phyloP scores from a whole-genome alignment of 2,888 invertebrate genomes.

The Abscondita cerata region DNA sequence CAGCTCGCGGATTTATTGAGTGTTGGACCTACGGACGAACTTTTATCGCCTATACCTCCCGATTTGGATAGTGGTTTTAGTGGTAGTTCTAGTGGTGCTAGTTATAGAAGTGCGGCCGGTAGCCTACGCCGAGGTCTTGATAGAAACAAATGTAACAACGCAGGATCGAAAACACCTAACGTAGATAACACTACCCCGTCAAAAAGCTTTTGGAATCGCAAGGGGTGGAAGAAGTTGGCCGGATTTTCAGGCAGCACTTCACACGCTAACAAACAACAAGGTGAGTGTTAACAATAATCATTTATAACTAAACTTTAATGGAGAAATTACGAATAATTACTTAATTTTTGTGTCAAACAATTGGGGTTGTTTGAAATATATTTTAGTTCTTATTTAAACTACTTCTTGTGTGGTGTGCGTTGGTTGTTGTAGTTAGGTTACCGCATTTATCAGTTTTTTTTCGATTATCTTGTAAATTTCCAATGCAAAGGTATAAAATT shows the following conservation, averaged over 20 bases:
- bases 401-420: no score
- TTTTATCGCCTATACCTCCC: conserved; percentile 72
- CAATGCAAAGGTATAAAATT: no score
- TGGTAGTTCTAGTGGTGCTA: conserved; percentile 83
- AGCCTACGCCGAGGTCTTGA: conserved; percentile 63
- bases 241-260: conserved; percentile 76
- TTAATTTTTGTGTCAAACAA: no score
- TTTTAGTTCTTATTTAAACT: no score
- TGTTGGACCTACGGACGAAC: conserved; percentile 74
- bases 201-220: conserved; percentile 75
- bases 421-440: no score
- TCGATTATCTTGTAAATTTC: no score
- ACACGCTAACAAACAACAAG: conserved; percentile 68
- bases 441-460: no score
- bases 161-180: conserved; percentile 9
- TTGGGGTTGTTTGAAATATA: no score
- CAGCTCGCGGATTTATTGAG: conserved; percentile 71
- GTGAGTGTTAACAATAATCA: no score
- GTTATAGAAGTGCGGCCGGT: conserved; percentile 69
- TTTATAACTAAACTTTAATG: no score
- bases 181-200: conserved; percentile 39
- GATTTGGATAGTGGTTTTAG: conserved; percentile 85
- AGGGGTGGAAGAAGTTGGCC: conserved; percentile 80
- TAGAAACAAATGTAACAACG: conserved; percentile 55
- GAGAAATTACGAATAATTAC: conserved; percentile 3